Base-by-base conservation (phyloP, 1,140 invertebrate species). In the Charaxes varanes region DNA sequence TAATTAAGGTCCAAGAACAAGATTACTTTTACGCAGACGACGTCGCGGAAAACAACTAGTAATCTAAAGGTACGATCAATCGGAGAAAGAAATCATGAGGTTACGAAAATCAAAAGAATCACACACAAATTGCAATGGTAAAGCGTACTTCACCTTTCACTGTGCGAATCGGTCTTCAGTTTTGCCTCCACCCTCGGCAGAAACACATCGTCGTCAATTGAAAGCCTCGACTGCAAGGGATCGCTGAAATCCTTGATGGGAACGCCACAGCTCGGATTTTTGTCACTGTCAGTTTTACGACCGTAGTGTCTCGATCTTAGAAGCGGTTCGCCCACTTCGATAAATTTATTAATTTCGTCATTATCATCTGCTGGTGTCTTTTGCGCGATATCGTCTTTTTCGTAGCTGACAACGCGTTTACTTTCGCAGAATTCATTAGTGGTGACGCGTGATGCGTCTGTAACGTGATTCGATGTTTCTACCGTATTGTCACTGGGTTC, bases 231-330 rank as follows among this genome's bases (percentile, higher is more conserved):
- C 19, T 92, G 90, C 12, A 96, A 73, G 0, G 94, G 94, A 85
- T 96, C 93, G 47, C 91, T 93, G 41, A 89, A 89, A 58, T 94
- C 92, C 22, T 68, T 53, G 4, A 86, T 82, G 0, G 81, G 77
- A 3, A 86, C 77, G 3, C 82, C 81, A 34, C 77, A 84, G 43
- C 78, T 84, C 8, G 74, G 46, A 24, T 68, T 82, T 27, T 79
- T 82, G 36, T 85, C 79, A 30, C 64, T 68, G 10, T 83, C 79
- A 1, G 54, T 52, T 33, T 76, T 83, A 22, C 77, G 62, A 15
- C 35, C 32, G 12, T 47, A 62, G 7, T 44, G 26, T 22, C 67
- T 72, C 0, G 54, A 8, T 21, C 46, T 65, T 23, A 57, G 54
- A 10, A 62, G 45, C 2, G 59, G 57, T 40, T 79, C 61, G 19